These are phyloP conservation scores for Castor canadensis DNA, from an alignment of 2,113 vertebrate species.

Conservation along the genomic window DNA sequence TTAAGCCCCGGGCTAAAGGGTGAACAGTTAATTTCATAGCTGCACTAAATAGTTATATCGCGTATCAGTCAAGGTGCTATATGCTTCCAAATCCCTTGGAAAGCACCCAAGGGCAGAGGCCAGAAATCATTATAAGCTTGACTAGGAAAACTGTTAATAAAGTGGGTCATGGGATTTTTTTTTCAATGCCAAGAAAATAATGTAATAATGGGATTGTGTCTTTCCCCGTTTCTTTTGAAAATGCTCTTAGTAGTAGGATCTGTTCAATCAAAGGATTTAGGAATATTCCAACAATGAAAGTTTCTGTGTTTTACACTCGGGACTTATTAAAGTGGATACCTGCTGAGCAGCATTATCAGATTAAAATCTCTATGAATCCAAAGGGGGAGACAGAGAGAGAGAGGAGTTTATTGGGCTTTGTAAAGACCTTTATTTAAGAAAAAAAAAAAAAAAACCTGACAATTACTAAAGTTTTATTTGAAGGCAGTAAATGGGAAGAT, in stretches of 20 bases:
- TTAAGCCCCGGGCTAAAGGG: constrained; percentile 67
- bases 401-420: constrained; percentile 52
- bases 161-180: constrained; percentile 64
- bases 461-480: constrained; percentile 63
- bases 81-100: constrained; percentile 68
- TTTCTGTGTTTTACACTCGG: constrained; percentile 52
- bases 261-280: constrained; percentile 64
- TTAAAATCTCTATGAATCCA: constrained; percentile 58
- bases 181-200: constrained; percentile 62
- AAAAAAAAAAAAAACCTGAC: too few species aligned
- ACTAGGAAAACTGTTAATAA: constrained; percentile 74
- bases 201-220: constrained; percentile 58
- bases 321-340: constrained; percentile 56
- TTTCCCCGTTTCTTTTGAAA: constrained; percentile 62
- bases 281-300: constrained; percentile 55
- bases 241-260: constrained; percentile 61
- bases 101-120: constrained; percentile 72
- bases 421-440: constrained; percentile 49
- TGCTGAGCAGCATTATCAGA: constrained; percentile 59
- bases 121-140: constrained; percentile 71
- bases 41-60: constrained; percentile 76
- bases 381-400: constrained; percentile 3
- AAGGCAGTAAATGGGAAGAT: constrained; percentile 56
- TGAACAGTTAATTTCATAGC: constrained; percentile 74
- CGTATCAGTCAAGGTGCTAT: constrained; percentile 77